Base-by-base conservation (phyloP, 2,888 invertebrate species). In the Caenorhabditis panamensis region DNA sequence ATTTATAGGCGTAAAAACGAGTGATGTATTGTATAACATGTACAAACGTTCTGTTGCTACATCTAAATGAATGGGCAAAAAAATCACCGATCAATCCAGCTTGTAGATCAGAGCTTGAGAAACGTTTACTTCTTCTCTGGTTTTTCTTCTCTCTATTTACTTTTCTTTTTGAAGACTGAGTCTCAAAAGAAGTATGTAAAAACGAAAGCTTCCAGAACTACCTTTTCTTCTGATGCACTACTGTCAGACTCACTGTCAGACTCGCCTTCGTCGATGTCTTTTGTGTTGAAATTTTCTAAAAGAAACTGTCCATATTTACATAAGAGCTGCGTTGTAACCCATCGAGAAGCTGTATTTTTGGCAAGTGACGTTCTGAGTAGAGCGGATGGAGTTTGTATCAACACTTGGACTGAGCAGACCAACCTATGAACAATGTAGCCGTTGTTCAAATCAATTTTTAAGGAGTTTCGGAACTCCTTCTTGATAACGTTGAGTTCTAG, bases 341-440 rank as follows among this genome's bases (percentile, higher is more conserved):
- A 41, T 13, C 1, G 72, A 49, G 31, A 84, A 84, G 28, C 71
- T 54, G 62, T 84, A 84, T 28, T 82, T 82, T 16, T 53, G 64
- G 56, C 84, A 84, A 36, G 11, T n/a, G n/a, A n/a, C n/a, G n/a
- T n/a, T n/a, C n/a, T n/a, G n/a, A n/a, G n/a, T n/a, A n/a, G n/a
- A n/a, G n/a, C n/a, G 36, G 8, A 73, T 81, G n/a, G 71, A 56
- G 13, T 58, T 79, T 0, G 58, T 20, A 24, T 79, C 63, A n/a
- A 66, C n/a, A 41, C 18, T 71, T n/a, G n/a, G 31, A 31, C 31
- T 31, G 31, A 69, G 58, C 6, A 76, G 77, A 0, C 79, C 83
- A 31, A 81, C 64, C 83, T 75, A 66, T 41, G 41, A 41, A 41
- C 16, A 41, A 13, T 41, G 3, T 41, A 41, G 9, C 31, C n/a